Evolutionary conservation across 1,140 invertebrate genomes (phyloP).

Genomic region (Drosophila busckii): DNA sequence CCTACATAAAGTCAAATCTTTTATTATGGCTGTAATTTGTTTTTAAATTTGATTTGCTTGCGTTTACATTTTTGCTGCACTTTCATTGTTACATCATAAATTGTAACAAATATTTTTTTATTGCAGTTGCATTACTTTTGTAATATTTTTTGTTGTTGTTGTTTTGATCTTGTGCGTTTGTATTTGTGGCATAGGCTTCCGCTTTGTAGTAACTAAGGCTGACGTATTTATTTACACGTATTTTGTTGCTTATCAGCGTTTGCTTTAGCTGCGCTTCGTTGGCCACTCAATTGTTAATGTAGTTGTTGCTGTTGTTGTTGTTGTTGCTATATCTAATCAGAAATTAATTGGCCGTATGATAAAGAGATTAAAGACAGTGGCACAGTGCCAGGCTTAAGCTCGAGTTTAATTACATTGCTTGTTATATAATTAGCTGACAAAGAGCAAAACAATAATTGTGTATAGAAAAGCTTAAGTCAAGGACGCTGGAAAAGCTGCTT

Average conservation of each 20-base stretch:
- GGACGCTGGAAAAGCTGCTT: conserved; percentile 52
- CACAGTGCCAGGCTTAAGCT: conserved; percentile 2
- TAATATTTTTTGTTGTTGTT: conserved; percentile 16
- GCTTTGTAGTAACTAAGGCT: conserved; percentile 41
- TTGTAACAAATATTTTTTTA: conserved; percentile 30
- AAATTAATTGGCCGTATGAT: conserved; percentile 70
- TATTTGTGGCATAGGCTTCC: conserved; percentile 42
- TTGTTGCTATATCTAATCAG: conserved; percentile 46
- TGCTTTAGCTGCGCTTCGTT: conserved; percentile 53
- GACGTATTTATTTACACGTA: conserved; percentile 31
- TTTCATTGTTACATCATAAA: conserved; percentile 63
- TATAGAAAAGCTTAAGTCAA: conserved; percentile 47
- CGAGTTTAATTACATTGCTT: conserved; percentile 47
- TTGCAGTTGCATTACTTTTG: conserved; percentile 1
- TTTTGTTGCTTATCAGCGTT: conserved; percentile 36
- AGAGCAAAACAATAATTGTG: conserved; percentile 8
- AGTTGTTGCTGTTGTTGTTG: conserved; percentile 11
- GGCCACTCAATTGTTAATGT: conserved; percentile 28
- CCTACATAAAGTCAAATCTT: no score
- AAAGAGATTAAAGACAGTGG: conserved; percentile 50
- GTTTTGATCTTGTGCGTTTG: conserved; percentile 34
- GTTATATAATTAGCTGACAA: conserved; percentile 35
- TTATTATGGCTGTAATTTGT: conserved; percentile 13
- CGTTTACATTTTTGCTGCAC: conserved; percentile 41
- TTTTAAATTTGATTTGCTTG: conserved; percentile 22